Base-by-base conservation (phyloP, 2,797 vertebrate genomes). In the Crocodylus rhombifer region DNA sequence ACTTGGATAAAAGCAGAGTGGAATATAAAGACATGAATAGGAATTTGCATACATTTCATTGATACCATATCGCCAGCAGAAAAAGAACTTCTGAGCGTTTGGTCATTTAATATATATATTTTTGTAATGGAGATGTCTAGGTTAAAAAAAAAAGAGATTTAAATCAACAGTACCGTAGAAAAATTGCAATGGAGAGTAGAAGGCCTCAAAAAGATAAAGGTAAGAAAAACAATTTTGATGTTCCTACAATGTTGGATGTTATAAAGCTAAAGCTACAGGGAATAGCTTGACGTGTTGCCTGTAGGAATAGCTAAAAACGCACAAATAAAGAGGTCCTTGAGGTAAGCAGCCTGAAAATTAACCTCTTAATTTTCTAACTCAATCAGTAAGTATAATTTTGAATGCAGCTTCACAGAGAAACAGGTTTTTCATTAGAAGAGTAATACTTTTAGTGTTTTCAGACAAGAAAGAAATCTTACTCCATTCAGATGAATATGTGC, bases 151-250 rank as follows among this genome's bases (percentile, higher is more conserved):
- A 69, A 91, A 92, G n/a, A 87, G 42, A 78, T 93, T 92, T 86
- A 67, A 36, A 65, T 82, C 61, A 89, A 67, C 78, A 33, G 33
- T 17, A 20, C 21, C 76, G 58, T 65, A 78, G 42, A 91, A 94
- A 94, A 93, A 63, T 61, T 90, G 25, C 55, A 80, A 1, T 80
- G 63, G 82, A 90, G 64, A 73, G 77, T 82, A 17, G n/a, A 60
- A 90, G 51, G 13, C 25, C 14, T 86, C 51, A 75, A 25, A 83
- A 84, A 82, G 10, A n/a, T 82, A 84, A 77, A 10, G 8, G 4
- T 82, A 61, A 86, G 64, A 84, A 88, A 94, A 90, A 55, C 76
- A 67, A 77, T 77, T 67, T 82, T 80, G 42, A 42, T 81, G 93
- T 84, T 81, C 15, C 25, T 69, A 2, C 12, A 36, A 2, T 85